Conservation (phyloP, 2,113 vertebrate genomes). For the Petrocephalus microphthalmus region DNA sequence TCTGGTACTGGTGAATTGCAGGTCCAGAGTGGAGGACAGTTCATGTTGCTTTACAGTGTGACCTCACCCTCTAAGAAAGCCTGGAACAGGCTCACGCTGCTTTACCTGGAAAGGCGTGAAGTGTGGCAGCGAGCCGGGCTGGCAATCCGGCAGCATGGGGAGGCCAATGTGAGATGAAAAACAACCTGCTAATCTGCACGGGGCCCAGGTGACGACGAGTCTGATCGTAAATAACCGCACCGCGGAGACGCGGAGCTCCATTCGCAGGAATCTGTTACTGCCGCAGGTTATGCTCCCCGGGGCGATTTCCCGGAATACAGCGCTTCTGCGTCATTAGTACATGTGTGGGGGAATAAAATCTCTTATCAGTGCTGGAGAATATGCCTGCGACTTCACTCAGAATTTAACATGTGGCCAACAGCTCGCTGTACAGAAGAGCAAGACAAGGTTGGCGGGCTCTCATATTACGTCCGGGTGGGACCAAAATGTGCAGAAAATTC, state of each 20-base stretch:
- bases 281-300: not conserved
- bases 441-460: not conserved
- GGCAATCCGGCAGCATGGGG: not conserved
- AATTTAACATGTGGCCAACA: not conserved
- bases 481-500: not conserved
- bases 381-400: not conserved
- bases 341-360: not conserved
- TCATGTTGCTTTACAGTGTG: not conserved
- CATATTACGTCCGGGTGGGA: not conserved
- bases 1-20: not conserved
- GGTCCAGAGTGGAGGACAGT: not conserved
- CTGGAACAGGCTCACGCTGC: not conserved
- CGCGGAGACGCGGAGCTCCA: not conserved
- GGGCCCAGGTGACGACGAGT: not conserved
- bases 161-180: slow-evolving; percentile 1
- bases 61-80: not conserved
- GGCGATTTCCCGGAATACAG: not conserved
- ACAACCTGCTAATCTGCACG: slow-evolving; percentile 2
- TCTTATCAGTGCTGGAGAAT: not conserved
- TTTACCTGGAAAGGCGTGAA: not conserved
- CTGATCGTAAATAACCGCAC: not conserved
- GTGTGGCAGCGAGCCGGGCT: not conserved
- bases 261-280: not conserved
- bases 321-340: not conserved
- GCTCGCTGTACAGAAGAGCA: not conserved